A percentile compares a stretch with the other conserved stretches of the same genome.
Conservation (phyloP, 1,140 invertebrate genomes). For the Drosophila athabasca region DNA sequence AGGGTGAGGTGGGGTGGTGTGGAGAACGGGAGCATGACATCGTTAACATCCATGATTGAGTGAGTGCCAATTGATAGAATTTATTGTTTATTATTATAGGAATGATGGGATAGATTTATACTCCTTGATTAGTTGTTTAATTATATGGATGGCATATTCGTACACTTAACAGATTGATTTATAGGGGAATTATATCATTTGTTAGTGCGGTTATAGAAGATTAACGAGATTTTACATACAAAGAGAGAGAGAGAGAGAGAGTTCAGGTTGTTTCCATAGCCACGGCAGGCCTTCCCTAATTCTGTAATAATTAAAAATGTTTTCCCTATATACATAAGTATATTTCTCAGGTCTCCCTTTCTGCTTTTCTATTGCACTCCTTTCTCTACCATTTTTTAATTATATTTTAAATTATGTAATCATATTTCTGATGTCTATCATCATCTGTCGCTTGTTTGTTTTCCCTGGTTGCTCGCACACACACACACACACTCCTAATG, state of each 20-base stretch:
- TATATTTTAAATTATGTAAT: constrained; percentile 14
- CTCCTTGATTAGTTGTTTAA: constrained; percentile 3
- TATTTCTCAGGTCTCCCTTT: neutral
- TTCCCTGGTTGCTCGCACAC: constrained; percentile 6
- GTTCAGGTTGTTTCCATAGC: too few species aligned
- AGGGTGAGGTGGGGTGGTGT: neutral
- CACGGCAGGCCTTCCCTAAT: too few species aligned
- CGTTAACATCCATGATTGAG: constrained; percentile 24
- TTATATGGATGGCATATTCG: too few species aligned
- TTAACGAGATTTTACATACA: too few species aligned
- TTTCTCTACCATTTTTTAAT: constrained; percentile 12
- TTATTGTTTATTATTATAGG: constrained; percentile 34
- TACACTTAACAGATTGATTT: too few species aligned
- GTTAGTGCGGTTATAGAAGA: too few species aligned
- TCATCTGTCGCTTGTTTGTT: constrained; percentile 37
- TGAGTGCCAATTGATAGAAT: constrained; percentile 40
- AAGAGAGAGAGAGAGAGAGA: too few species aligned
- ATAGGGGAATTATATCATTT: too few species aligned
- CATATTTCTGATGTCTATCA: constrained; percentile 35
- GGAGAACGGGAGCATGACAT: constrained; percentile 25
- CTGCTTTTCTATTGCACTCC: neutral
- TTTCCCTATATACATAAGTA: too few species aligned
- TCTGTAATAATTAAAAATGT: too few species aligned
- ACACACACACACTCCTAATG: constrained; percentile 16
- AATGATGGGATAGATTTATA: constrained; percentile 3